phyloP scores from a whole-genome alignment of 2,888 invertebrate genomes.

The Polyommatus iphigenia region DNA sequence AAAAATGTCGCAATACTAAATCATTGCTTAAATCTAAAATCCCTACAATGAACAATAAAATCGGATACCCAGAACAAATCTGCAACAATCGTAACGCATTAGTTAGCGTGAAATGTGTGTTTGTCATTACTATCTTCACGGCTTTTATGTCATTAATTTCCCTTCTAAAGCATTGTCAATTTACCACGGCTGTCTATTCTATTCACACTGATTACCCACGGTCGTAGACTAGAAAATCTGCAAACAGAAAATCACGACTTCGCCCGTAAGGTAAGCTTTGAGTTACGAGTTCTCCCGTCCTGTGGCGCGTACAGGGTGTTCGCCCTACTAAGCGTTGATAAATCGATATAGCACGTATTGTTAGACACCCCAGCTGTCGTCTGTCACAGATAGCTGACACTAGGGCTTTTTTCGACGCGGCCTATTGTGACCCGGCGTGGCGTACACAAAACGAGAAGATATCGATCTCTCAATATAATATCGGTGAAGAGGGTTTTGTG shows the following conservation, averaged over 20 bases:
- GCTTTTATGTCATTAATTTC: constrained; percentile 72
- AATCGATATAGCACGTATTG: constrained; percentile 70
- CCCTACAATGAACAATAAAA: constrained; percentile 44
- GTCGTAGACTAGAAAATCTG: constrained; percentile 46
- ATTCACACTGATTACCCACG: constrained; percentile 55
- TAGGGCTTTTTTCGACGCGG: constrained; percentile 70
- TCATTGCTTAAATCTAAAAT: constrained; percentile 12
- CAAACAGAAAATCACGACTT: constrained; percentile 34
- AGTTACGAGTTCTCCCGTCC: constrained; percentile 44
- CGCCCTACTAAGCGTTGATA: constrained; percentile 69
- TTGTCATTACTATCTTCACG: constrained; percentile 73
- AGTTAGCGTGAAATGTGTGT: constrained; percentile 71
- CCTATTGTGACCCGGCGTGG: constrained; percentile 67
- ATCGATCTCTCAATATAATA: constrained; percentile 75
- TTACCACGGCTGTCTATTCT: constrained; percentile 66
- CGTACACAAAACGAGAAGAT: constrained; percentile 70
- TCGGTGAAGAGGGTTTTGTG: constrained; percentile 63
- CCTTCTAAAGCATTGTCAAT: constrained; percentile 73
- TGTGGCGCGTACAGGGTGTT: constrained; percentile 59
- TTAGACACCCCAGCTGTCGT: constrained; percentile 71
- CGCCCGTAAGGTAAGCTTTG: constrained; percentile 44
- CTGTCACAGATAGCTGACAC: constrained; percentile 74
- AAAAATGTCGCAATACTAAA: constrained; percentile 32
- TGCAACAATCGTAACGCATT: constrained; percentile 60
- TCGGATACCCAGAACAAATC: constrained; percentile 60